Conservation (phyloP, 2,797 vertebrate genomes). For the Cynopterus sphinx region DNA sequence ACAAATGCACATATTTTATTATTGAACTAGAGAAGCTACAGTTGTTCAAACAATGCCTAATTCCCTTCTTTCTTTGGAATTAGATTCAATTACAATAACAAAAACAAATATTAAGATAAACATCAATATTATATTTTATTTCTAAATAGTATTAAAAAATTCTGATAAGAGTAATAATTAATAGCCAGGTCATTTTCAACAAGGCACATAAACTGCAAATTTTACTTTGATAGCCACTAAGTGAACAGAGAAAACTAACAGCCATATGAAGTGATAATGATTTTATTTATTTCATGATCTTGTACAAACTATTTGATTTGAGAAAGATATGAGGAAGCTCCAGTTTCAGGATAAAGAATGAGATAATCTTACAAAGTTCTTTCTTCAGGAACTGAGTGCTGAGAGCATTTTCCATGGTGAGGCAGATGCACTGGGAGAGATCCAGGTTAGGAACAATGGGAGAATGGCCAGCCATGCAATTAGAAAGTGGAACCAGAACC, state of each 20-base stretch:
- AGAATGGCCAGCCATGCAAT: not conserved
- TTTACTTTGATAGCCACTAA: not conserved
- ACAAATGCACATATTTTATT: conserved; percentile 36
- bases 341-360: not conserved
- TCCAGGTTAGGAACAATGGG: not conserved
- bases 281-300: conserved; percentile 11
- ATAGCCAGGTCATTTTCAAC: not conserved
- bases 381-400: not conserved
- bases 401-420: not conserved
- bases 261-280: not conserved
- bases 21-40: not conserved
- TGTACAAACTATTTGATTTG: not conserved
- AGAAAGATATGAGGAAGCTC: not conserved
- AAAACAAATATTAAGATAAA: not conserved
- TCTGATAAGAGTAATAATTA: not conserved
- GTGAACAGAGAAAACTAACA: not conserved
- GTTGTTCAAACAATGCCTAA: not conserved
- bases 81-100: not conserved
- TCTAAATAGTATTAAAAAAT: not conserved
- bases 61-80: not conserved
- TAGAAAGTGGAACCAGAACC: not conserved
- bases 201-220: not conserved
- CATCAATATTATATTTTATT: not conserved
- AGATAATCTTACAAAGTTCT: not conserved
- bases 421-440: rapidly evolving